phyloP scores from a whole-genome alignment of 2,797 vertebrate species.

The Cottoperca gobio region DNA sequence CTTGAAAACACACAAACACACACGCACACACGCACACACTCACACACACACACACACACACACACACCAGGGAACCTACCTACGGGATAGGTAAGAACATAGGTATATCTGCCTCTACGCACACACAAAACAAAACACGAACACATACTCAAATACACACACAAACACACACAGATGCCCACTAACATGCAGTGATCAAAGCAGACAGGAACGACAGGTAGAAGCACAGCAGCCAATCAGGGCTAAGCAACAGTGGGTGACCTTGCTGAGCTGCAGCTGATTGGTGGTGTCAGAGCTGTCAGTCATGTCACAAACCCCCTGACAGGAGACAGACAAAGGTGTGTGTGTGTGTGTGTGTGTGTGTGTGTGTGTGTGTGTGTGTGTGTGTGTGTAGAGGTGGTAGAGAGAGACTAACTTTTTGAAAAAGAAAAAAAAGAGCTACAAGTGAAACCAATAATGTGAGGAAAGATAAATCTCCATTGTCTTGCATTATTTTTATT shows the following conservation, averaged over 20 bases:
- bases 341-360: slow-evolving; percentile 19
- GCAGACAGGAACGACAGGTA: slow-evolving; percentile 89
- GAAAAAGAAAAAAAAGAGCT: not conserved
- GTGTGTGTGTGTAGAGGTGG: slow-evolving; percentile 6
- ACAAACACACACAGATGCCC: slow-evolving; percentile 26
- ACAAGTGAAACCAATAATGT: not conserved
- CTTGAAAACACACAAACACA: slow-evolving; percentile 11
- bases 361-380: slow-evolving; percentile 18
- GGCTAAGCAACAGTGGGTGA: slow-evolving; percentile 82
- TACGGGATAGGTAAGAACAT: not conserved
- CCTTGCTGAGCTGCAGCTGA: slow-evolving; percentile 91
- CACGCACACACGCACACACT: slow-evolving; percentile 7
- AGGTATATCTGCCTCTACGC: not conserved
- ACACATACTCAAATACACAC: slow-evolving; percentile 4
- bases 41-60: not conserved
- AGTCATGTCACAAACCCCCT: slow-evolving; percentile 83
- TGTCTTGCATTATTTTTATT: not conserved
- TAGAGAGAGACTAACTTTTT: not conserved
- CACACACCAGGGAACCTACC: slow-evolving; percentile 5
- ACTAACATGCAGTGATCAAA: slow-evolving; percentile 86
- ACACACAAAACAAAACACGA: slow-evolving; percentile 14
- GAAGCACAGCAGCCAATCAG: slow-evolving; percentile 88
- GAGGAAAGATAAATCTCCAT: not conserved
- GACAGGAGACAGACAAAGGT: slow-evolving; percentile 69
- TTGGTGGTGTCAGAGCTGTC: slow-evolving; percentile 89